Evolutionary conservation across 2,797 vertebrate genomes (phyloP), one percentile per base, ranked within the genome.

Genomic region (Enteromius treurensis): DNA sequence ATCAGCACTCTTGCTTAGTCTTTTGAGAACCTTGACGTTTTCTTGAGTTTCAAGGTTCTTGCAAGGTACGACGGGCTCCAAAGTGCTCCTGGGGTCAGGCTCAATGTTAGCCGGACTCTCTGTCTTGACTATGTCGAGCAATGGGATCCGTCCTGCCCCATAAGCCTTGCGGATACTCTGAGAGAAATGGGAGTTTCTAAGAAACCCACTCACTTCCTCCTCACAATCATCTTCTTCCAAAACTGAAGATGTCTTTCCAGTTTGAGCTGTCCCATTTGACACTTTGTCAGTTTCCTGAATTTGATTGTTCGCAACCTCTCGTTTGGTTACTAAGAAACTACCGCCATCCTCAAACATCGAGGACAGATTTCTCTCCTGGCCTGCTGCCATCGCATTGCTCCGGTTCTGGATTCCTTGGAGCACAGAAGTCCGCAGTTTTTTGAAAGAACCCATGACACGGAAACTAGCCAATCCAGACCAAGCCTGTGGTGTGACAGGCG

Each of bases 361-460:
- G 13, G 67, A 76, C n/a, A 82, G 51, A 26, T 91, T 89, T 85
- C 87, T 91, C 11, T 92, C 88, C 1, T 84, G 83, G 85, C 49
- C 86, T 37, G 87, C 76, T 34, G 89, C 81, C 45, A 79, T 83
- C 3, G 81, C 75, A 69, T 81, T 87, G 26, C 95, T 97, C 83
- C 93, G 94, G 86, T 90, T 94, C 91, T 98, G 97, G 89, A 97
- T 96, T 53, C 97, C 97, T 90, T 98, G 97, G 5, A 97, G 93
- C 80, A 97, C 96, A 0, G 98, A 97, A 2, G 97, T 96, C 81
- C 96, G 97, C 14, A 99, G 80, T 87, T 98, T 99, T 90, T 98
- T 99, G 87, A 99, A 99, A 65, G 97, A 98, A n/a, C 97, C 96
- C 93, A 98, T 95, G 86, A 98, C 97, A 53, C 92, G 96, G 37